Conservation (phyloP, 2,797 vertebrate genomes). For the Orestias chungarensis region DNA sequence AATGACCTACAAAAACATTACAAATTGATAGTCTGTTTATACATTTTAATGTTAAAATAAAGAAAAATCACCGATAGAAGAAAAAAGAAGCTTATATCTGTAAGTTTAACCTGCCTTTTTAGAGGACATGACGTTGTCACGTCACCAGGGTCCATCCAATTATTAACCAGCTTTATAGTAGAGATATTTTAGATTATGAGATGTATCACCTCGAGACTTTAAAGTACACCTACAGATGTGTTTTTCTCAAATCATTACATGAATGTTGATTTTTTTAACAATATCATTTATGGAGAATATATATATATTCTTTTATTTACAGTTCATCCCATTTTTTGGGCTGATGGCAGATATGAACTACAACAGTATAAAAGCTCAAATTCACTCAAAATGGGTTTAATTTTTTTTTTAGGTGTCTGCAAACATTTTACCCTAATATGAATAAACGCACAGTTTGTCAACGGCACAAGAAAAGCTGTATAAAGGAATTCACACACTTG, state of each 20-base stretch:
- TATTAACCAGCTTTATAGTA: constrained; percentile 2
- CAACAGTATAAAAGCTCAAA: not conserved
- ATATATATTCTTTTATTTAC: no score
- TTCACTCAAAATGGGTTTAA: no score
- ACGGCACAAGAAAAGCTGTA: not conserved
- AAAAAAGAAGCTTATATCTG: constrained; percentile 30
- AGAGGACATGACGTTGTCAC: constrained; percentile 32
- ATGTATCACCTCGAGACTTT: constrained; percentile 24
- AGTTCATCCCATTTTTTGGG: not conserved
- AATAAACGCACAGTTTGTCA: no score
- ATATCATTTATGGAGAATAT: no score
- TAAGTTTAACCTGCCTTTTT: constrained; percentile 32
- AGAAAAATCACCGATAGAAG: not conserved
- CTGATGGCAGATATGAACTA: not conserved
- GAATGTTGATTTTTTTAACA: not conserved
- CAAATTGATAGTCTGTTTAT: not conserved
- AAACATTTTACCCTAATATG: no score
- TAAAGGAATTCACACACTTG: not conserved
- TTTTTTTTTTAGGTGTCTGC: no score
- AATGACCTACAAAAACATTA: not conserved
- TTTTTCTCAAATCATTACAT: not conserved
- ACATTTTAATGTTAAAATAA: constrained; percentile 6
- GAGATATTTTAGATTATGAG: constrained; percentile 16
- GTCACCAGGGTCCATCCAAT: constrained; percentile 45
- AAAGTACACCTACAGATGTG: no score